phyloP scores from a whole-genome alignment of 1,140 invertebrate species.

The Drosophila rhopaloa region DNA sequence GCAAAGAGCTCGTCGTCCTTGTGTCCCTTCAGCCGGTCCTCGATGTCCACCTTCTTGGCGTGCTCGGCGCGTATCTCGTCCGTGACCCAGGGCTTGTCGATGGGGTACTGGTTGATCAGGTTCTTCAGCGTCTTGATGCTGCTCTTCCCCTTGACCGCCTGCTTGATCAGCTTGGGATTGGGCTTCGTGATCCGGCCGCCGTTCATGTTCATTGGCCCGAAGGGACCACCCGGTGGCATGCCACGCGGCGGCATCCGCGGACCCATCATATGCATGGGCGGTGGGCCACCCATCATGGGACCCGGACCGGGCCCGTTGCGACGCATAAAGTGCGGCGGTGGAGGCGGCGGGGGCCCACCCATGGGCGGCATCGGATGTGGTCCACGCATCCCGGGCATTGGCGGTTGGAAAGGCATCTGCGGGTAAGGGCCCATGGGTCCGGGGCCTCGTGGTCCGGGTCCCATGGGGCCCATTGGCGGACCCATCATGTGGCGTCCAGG shows the following conservation, averaged over 20 bases:
- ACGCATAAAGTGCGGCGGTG: conserved; percentile 65
- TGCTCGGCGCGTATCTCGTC: conserved; percentile 75
- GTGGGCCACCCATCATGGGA: conserved; percentile 49
- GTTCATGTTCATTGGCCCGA: conserved; percentile 51
- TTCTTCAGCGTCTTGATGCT: conserved; percentile 81
- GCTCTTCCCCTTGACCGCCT: conserved; percentile 73
- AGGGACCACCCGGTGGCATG: conserved; percentile 43
- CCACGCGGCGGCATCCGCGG: conserved; percentile 61
- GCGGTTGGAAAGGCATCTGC: conserved; percentile 50
- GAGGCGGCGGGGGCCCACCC: conserved; percentile 56
- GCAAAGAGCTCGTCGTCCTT: conserved; percentile 83
- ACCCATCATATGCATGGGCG: conserved; percentile 68
- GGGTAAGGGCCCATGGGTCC: conserved; percentile 42
- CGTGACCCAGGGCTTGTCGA: conserved; percentile 83
- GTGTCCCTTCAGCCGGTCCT: conserved; percentile 82
- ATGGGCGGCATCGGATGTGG: conserved; percentile 50
- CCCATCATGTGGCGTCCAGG: conserved; percentile 56
- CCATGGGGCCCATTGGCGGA: conserved; percentile 52
- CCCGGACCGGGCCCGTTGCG: conserved; percentile 51
- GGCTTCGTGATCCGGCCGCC: conserved; percentile 70
- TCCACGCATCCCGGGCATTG: conserved; percentile 44
- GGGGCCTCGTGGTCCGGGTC: conserved; percentile 37
- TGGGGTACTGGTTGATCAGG: conserved; percentile 82
- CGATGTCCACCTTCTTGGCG: conserved; percentile 76
- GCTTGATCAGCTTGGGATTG: conserved; percentile 71